A percentile compares a stretch with the other conserved stretches of the same genome.
phyloP scores from a whole-genome alignment of 2,797 vertebrate genomes.

The Alcedo quadribrachys region DNA sequence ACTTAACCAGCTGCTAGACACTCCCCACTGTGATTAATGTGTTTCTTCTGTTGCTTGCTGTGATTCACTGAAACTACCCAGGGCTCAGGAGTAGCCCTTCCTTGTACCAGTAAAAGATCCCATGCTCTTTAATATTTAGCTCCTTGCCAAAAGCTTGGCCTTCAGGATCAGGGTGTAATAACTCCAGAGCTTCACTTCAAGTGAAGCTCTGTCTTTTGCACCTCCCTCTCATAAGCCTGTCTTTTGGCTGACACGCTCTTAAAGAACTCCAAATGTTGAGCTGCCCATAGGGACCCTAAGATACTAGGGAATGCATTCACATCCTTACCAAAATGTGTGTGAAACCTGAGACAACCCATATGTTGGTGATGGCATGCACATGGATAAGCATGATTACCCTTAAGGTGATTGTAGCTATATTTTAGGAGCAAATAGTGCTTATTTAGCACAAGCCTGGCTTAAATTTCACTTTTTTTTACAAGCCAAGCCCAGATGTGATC shows the following conservation, averaged over 20 bases:
- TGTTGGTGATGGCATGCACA: background rate
- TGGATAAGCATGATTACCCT: background rate
- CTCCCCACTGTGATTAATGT: background rate
- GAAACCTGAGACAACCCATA: background rate
- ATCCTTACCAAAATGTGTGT: background rate
- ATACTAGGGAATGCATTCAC: background rate
- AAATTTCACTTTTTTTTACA: background rate
- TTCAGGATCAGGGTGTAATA: background rate
- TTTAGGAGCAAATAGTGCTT: background rate
- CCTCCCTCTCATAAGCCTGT: background rate
- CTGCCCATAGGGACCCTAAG: background rate
- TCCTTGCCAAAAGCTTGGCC: conserved; percentile 14
- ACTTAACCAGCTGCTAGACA: background rate
- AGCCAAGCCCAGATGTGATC: background rate
- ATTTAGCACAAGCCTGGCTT: background rate
- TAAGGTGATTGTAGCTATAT: background rate
- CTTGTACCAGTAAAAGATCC: background rate
- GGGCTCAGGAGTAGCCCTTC: background rate
- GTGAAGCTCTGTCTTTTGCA: background rate
- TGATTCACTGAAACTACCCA: background rate
- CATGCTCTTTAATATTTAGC: background rate
- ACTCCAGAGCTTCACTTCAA: background rate
- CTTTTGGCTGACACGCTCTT: background rate
- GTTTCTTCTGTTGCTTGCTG: background rate
- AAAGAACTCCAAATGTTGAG: background rate